phyloP scores from a whole-genome alignment of 2,797 vertebrate genomes.

The Prunella strophiata region DNA sequence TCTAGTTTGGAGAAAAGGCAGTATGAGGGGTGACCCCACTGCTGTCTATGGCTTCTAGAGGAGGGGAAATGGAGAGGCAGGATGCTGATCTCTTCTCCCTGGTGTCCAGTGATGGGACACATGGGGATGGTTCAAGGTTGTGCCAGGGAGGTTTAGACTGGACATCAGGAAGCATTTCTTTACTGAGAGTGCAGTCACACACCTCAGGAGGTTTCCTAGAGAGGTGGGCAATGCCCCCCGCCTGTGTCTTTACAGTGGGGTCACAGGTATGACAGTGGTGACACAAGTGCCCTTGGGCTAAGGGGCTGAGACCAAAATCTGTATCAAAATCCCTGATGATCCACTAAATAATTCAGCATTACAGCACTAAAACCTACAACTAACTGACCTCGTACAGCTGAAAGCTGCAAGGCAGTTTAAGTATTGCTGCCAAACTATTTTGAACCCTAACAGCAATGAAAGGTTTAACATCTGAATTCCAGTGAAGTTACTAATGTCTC shows the following conservation, averaged over 20 bases:
- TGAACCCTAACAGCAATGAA: neutral
- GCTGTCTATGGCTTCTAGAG: neutral
- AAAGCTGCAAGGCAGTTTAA: neutral
- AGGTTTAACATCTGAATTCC: neutral
- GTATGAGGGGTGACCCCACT: neutral
- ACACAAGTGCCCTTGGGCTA: neutral
- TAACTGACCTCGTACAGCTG: neutral
- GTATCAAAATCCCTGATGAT: neutral
- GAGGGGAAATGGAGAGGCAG: neutral
- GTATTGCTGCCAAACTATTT: neutral
- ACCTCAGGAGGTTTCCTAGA: neutral
- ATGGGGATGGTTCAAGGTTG: neutral
- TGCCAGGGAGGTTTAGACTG: neutral
- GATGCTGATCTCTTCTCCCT: neutral
- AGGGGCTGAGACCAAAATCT: neutral
- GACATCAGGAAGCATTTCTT: neutral
- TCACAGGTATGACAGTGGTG: neutral
- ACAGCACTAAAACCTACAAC: neutral
- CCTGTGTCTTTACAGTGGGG: neutral
- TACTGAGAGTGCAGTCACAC: fast-evolving
- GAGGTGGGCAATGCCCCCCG: fast-evolving
- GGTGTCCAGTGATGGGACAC: neutral
- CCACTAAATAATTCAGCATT: neutral
- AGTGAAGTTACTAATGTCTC: neutral
- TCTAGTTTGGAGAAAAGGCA: neutral